Base-by-base conservation (phyloP, 2,797 vertebrate species). In the Tenualosa ilisha region DNA sequence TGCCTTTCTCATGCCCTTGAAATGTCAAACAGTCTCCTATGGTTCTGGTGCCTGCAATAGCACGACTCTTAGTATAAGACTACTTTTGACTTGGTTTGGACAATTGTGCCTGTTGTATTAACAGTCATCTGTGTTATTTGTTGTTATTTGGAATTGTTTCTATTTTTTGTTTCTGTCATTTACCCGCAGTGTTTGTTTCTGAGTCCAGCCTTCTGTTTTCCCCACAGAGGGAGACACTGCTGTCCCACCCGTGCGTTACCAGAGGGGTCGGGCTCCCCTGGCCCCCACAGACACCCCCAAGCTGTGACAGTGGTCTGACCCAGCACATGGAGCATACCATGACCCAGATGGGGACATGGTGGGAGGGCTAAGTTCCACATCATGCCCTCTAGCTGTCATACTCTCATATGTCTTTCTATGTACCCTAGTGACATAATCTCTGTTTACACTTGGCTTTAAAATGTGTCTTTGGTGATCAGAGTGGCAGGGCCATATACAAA, bases 271-370 rank as follows among this genome's bases (percentile, higher is more conserved):
- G 91, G 97, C 97, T 56, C 98, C 98, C 85, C 93, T 99, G 94
- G 98, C 97, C 93, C 97, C 97, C 79, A 97, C 96, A 6, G 96
- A 96, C 90, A 99, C 97, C 9, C 98, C 98, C 0, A 97, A 97
- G 93, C 96, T 99, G 90, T 99, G 96, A 96, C 92, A 92, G 91
- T 88, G 82, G 81, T 85, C 83, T 86, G 84, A 91, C 88, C 88
- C 83, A 90, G 89, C 75, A 87, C 75, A 84, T 86, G 79, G 86
- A 54, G 49, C 72, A 54, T 81, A 84, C 83, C 82, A 81, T 75
- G 56, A 84, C 75, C 86, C 59, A 24, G n/a, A 24, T 3, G 81
- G 24, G 53, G 46, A 51, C 82, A 81, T 1, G 54, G 54, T 51
- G 84, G 40, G 53, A 43, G 54, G 83, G 82, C 68, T 63, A 83